Conservation (phyloP, 2,113 vertebrate species). For the Phalacrocorax pelagicus region DNA sequence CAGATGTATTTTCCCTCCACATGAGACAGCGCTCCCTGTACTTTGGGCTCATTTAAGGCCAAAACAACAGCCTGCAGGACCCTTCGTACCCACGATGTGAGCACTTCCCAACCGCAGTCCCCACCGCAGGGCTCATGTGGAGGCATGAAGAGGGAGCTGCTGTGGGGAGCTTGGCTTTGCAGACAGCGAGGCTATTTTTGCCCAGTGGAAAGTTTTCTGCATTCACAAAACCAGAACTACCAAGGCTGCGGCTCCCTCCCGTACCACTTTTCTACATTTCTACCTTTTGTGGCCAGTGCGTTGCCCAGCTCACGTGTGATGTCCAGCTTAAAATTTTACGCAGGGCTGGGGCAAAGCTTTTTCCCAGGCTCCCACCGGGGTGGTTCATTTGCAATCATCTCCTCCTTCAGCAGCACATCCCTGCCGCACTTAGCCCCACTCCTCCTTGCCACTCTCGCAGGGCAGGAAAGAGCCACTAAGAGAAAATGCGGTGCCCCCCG, state of each 20-base stretch:
- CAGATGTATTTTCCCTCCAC: neutral
- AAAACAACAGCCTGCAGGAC: neutral
- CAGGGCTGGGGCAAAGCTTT: rapidly evolving
- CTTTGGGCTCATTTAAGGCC: neutral
- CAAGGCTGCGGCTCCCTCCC: neutral
- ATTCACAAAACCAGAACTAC: neutral
- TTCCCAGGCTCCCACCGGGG: neutral
- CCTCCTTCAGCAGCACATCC: neutral
- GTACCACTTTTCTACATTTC: neutral
- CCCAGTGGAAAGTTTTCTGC: neutral
- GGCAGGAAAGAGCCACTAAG: neutral
- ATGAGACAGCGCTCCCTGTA: neutral
- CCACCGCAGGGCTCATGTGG: rapidly evolving
- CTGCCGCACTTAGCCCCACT: neutral
- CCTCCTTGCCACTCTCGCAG: neutral
- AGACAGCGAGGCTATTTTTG: neutral
- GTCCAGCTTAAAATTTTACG: neutral
- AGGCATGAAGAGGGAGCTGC: neutral
- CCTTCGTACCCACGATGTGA: rapidly evolving
- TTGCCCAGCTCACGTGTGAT: rapidly evolving
- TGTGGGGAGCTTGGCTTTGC: neutral
- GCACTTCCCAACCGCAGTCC: rapidly evolving
- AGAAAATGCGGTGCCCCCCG: neutral
- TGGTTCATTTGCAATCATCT: neutral
- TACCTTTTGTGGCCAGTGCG: neutral